A percentile compares a stretch with the other conserved stretches of the same genome.
Evolutionary conservation across 2,888 invertebrate genomes (phyloP).

Genomic region (Aporophyla lueneburgensis): DNA sequence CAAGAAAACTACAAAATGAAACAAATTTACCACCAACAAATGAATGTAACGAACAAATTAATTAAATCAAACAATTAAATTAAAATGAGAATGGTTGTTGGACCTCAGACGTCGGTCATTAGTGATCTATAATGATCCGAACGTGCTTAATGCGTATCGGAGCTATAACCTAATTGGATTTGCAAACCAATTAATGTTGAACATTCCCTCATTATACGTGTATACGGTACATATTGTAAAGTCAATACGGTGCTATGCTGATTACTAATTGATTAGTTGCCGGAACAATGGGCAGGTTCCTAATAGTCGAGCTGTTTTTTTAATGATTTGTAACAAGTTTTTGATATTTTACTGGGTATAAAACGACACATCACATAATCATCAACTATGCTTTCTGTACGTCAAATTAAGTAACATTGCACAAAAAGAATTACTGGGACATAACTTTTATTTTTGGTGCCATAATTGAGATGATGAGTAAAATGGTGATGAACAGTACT

Average conservation of each 20-base stretch:
- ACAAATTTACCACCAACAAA: neutral
- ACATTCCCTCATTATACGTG: constrained; percentile 85
- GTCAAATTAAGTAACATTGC: neutral
- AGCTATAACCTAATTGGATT: constrained; percentile 88
- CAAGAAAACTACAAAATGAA: too few relatives aligned
- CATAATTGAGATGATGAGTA: too few relatives aligned
- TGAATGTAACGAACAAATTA: constrained; percentile 9
- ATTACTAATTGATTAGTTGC: constrained; percentile 84
- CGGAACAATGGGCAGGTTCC: constrained; percentile 45
- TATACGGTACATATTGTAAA: constrained; percentile 81
- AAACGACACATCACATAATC: neutral
- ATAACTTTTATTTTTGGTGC: too few relatives aligned
- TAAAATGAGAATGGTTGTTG: constrained; percentile 51
- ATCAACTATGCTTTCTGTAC: neutral
- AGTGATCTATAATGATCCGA: constrained; percentile 86
- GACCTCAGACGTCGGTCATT: constrained; percentile 79
- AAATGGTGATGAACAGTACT: too few relatives aligned
- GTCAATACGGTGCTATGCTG: constrained; percentile 79
- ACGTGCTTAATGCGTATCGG: constrained; percentile 86
- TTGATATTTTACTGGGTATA: neutral
- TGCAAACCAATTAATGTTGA: constrained; percentile 89
- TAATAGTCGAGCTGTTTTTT: constrained; percentile 22
- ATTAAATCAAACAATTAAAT: constrained; percentile 47
- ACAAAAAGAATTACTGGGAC: neutral
- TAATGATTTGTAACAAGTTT: neutral